These are phyloP conservation scores for Ormyrus nitidulus DNA, from an alignment of 2,888 invertebrate species.

Conservation along the genomic window DNA sequence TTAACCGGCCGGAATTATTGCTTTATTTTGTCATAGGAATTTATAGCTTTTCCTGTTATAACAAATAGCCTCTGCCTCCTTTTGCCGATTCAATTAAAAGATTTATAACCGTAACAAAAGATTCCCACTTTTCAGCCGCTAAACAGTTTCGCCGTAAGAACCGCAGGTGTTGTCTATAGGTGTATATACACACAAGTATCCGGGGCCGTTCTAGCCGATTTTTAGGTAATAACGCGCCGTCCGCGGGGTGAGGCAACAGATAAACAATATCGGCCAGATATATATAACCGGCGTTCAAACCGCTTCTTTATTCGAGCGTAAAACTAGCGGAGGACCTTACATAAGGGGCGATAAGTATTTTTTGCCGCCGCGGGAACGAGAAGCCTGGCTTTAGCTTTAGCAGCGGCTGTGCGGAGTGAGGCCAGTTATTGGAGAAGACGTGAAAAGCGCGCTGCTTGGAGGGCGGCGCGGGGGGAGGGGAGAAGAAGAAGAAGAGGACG, in stretches of 20 bases:
- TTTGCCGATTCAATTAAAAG: slow-evolving; percentile 40
- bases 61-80: slow-evolving; percentile 14
- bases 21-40: slow-evolving; percentile 37
- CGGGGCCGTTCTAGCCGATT: not conserved
- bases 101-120: slow-evolving; percentile 35
- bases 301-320: slow-evolving; percentile 27
- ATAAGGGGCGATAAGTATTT: slow-evolving; percentile 1
- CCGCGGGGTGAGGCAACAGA: too few relatives aligned
- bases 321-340: slow-evolving; percentile 1
- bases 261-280: too few relatives aligned
- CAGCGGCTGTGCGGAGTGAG: too few relatives aligned
- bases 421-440: too few relatives aligned
- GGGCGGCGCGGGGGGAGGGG: too few relatives aligned
- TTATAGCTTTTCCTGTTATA: slow-evolving; percentile 36
- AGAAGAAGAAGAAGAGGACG: too few relatives aligned
- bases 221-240: slow-evolving; percentile 25
- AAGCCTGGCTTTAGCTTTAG: too few relatives aligned
- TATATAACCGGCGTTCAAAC: not conserved
- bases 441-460: too few relatives aligned
- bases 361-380: too few relatives aligned
- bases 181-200: not conserved
- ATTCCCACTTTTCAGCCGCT: slow-evolving; percentile 11
- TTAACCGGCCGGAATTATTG: slow-evolving; percentile 15
- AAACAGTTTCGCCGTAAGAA: not conserved
- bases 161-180: too few relatives aligned